phyloP scores from a whole-genome alignment of 2,888 invertebrate species.

The Synanthedon myopaeformis region DNA sequence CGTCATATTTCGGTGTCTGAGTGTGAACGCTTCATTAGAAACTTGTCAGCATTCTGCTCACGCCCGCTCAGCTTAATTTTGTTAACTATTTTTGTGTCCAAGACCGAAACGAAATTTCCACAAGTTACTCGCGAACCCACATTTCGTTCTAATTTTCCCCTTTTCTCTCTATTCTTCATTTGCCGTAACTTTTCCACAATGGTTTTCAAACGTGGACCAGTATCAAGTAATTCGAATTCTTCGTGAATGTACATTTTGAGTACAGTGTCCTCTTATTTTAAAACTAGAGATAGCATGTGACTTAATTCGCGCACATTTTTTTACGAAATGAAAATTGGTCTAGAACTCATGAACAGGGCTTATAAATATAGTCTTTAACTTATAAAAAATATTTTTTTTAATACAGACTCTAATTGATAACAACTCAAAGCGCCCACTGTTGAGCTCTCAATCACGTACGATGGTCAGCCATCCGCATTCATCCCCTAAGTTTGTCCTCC shows the following conservation, averaged over 20 bases:
- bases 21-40: constrained; percentile 37
- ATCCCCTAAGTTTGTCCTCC: no score
- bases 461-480: no score
- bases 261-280: no score
- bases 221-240: background rate
- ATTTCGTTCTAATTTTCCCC: constrained; percentile 25
- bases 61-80: constrained; percentile 42
- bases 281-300: no score
- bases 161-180: constrained; percentile 24
- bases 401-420: no score
- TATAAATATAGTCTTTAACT: no score
- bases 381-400: no score
- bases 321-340: no score
- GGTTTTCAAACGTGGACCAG: background rate
- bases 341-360: no score
- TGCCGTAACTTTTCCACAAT: constrained; percentile 1
- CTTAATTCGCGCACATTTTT: no score
- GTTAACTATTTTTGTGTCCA: constrained; percentile 56
- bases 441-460: no score
- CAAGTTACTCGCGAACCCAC: constrained; percentile 20
- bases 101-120: constrained; percentile 32
- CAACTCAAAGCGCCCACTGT: no score
- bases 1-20: background rate
- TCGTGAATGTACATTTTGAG: background rate
- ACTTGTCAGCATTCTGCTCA: constrained; percentile 33